Conservation (phyloP, 23 tunicate species). For the Clavelina lepadiformis region DNA sequence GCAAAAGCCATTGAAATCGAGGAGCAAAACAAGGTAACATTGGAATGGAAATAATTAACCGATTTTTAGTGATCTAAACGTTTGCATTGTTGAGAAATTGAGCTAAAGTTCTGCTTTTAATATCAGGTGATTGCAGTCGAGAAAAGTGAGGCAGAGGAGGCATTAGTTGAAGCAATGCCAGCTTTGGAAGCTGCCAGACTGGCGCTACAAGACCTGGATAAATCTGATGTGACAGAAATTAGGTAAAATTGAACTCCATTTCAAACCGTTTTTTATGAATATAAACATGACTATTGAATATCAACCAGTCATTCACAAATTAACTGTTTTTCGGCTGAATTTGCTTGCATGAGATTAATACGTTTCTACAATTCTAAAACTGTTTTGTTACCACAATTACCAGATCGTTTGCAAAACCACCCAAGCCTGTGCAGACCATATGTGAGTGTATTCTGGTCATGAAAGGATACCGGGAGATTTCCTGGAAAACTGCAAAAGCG, state of each 20-base stretch:
- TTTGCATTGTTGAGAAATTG: background rate
- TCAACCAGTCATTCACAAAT: too few relatives aligned
- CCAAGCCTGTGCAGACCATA: constrained; percentile 93
- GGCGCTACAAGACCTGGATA: constrained; percentile 97
- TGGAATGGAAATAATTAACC: background rate
- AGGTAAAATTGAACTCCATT: constrained; percentile 27
- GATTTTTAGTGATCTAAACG: background rate
- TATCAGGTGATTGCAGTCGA: constrained; percentile 91
- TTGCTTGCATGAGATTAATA: too few relatives aligned
- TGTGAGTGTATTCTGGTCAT: constrained; percentile 97
- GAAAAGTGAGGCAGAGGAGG: constrained; percentile 95
- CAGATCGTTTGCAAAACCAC: constrained; percentile 99
- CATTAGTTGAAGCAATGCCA: constrained; percentile 98
- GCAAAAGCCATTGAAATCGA: constrained; percentile 97
- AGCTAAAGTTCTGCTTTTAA: background rate
- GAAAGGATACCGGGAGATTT: constrained; percentile 89
- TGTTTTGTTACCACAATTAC: too few relatives aligned
- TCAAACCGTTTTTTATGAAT: too few relatives aligned
- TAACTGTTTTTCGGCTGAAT: too few relatives aligned
- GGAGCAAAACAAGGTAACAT: constrained; percentile 82
- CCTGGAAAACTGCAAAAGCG: constrained; percentile 98
- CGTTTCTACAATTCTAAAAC: too few relatives aligned
- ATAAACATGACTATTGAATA: too few relatives aligned
- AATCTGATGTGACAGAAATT: constrained; percentile 98
- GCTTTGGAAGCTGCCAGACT: constrained; percentile 97